These are phyloP conservation scores for Rhinogobio ventralis DNA, from an alignment of 2,797 vertebrate genomes.

Conservation along the genomic window DNA sequence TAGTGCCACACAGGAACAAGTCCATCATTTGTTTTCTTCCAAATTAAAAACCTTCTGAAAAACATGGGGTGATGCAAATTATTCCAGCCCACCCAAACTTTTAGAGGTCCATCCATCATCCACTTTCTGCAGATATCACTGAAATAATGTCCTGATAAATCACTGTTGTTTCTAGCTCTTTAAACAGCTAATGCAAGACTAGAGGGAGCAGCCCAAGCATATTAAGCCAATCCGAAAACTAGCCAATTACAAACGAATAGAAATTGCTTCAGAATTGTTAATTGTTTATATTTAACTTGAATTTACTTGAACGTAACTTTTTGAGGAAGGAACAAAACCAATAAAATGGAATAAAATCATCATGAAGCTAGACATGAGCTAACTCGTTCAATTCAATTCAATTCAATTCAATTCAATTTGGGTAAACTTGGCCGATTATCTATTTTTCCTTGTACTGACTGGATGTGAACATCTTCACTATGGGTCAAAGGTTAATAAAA, in stretches of 20 bases:
- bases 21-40: no score
- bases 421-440: constrained; percentile 2
- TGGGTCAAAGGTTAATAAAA: constrained; percentile 59
- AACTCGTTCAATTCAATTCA: neutral
- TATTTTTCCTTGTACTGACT: constrained; percentile 12
- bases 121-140: neutral
- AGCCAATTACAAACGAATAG: neutral
- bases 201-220: neutral
- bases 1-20: no score
- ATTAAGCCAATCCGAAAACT: neutral
- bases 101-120: no score
- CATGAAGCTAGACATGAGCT: neutral
- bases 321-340: neutral
- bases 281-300: neutral
- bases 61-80: no score
- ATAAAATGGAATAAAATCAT: neutral
- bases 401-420: neutral
- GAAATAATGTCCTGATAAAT: neutral
- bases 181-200: no score
- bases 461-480: constrained; percentile 33
- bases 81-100: no score
- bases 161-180: neutral
- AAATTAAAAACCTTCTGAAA: no score
- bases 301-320: neutral
- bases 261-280: neutral